Evolutionary conservation across 2,113 vertebrate genomes (phyloP).

Genomic region (Cryptotis parvus): DNA sequence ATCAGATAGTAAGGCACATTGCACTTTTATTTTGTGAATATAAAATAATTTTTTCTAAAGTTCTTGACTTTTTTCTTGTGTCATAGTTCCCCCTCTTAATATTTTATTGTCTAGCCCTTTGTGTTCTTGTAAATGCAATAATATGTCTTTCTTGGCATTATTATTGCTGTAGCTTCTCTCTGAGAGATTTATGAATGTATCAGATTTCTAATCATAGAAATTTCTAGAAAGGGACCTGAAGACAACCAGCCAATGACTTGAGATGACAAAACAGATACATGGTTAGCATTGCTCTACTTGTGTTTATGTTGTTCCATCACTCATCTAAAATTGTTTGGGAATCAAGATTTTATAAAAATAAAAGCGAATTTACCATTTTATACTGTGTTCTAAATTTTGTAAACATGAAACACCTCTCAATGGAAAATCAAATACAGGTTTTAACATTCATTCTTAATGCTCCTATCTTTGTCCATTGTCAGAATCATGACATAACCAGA

Average conservation of each 20-base stretch:
- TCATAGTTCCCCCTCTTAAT: neutral
- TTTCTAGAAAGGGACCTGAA: neutral
- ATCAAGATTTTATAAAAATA: conserved; percentile 28
- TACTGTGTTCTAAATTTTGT: conserved; percentile 30
- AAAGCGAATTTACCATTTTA: neutral
- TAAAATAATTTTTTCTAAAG: neutral
- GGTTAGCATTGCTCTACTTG: neutral
- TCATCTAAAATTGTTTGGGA: neutral
- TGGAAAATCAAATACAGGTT: conserved; percentile 37
- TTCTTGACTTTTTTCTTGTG: neutral
- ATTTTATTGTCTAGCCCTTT: neutral
- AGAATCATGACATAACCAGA: conserved; percentile 30
- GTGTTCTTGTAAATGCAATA: neutral
- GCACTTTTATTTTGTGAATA: neutral
- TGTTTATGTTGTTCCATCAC: neutral
- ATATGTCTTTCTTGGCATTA: neutral
- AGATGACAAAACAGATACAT: neutral
- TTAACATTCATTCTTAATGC: neutral
- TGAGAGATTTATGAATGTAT: neutral
- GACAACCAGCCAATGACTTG: neutral
- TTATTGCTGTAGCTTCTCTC: neutral
- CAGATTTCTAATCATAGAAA: neutral
- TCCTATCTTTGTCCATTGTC: neutral
- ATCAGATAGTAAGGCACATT: neutral
- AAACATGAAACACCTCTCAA: conserved; percentile 29